Base-by-base conservation (phyloP, 2,113 vertebrate species). In the Microtus oregoni region DNA sequence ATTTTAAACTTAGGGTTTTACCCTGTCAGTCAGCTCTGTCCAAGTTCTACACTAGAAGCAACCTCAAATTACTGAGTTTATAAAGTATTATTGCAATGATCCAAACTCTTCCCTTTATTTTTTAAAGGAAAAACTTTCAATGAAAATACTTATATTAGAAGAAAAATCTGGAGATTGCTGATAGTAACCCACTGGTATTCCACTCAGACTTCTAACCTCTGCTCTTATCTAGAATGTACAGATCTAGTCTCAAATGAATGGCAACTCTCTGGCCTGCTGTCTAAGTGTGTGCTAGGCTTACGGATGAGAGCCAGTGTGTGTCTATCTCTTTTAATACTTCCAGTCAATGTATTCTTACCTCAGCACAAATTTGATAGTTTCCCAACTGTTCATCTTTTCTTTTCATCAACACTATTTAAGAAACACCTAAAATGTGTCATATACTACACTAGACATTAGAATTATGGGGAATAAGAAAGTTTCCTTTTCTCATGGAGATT, bases 331-430 rank as follows among this genome's bases (percentile, higher is more conserved):
- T 73, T 92, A 24, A 89, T 58, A 11, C 7, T 72, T 95, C 22
- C 41, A 83, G 24, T 73, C 67, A 85, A 20, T 41, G 4, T 73
- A 38, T 55, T 94, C 22, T 68, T 35, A 90, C 58, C 67, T 90
- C 26, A 88, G 52, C 63, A 85, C 30, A 86, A 47, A 89, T 73
- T 35, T 81, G 50, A 65, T 52, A 90, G 13, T 55, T 28, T 65
- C 35, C 6, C 47, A 79, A 24, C 35, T 85, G 2, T 65, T 86
- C 38, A 95, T 12, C 90, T 76, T 47, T 95, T 90, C 88, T 15
- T 7, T 83, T 95, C 70, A 93, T 76, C 12, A 95, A 78, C 15
- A 95, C 70, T 58, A 77, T 61, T 88, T 78, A 47, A 85, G 72
- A 79, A 89, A 28, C 15, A 72, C 13, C 14, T 72, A 61, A 5